A percentile compares a stretch with the other conserved stretches of the same genome.
Evolutionary conservation across 2,113 vertebrate genomes (phyloP).

Genomic region (Oreochromis aureus): DNA sequence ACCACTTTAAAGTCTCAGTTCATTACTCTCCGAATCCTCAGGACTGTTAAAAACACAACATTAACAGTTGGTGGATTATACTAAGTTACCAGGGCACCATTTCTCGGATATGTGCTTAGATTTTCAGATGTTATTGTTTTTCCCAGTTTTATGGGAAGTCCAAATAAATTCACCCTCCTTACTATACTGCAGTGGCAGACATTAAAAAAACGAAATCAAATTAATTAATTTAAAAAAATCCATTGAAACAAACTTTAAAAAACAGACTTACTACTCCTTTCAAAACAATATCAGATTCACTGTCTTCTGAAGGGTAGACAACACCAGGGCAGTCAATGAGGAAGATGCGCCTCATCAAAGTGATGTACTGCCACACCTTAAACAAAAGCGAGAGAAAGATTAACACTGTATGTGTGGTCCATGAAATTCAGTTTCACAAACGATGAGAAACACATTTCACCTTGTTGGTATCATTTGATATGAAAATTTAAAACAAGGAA

Average conservation of each 20-base stretch:
- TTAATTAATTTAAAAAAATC: accelerated
- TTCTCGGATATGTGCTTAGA: not conserved
- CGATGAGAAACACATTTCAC: not conserved
- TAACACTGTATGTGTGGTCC: not conserved
- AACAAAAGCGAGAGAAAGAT: not conserved
- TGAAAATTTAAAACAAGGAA: not conserved
- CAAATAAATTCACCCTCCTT: not conserved
- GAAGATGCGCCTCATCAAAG: slow-evolving; percentile 95
- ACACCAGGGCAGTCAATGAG: slow-evolving; percentile 97
- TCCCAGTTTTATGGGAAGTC: not conserved
- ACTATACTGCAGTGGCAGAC: not conserved
- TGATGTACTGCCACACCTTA: slow-evolving; percentile 99
- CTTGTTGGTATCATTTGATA: not conserved
- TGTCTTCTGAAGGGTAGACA: slow-evolving; percentile 95
- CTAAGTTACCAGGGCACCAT: not conserved
- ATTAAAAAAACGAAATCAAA: not conserved
- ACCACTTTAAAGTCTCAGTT: not conserved
- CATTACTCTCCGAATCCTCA: not conserved
- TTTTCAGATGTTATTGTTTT: not conserved
- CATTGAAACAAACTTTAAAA: not conserved
- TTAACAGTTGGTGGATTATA: not conserved
- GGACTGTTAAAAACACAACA: not conserved
- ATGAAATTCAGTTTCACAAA: not conserved
- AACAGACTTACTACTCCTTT: slow-evolving; percentile 89
- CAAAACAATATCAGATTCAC: slow-evolving; percentile 90